phyloP scores from a whole-genome alignment of 2,888 invertebrate genomes.

The Dryococelus australis region DNA sequence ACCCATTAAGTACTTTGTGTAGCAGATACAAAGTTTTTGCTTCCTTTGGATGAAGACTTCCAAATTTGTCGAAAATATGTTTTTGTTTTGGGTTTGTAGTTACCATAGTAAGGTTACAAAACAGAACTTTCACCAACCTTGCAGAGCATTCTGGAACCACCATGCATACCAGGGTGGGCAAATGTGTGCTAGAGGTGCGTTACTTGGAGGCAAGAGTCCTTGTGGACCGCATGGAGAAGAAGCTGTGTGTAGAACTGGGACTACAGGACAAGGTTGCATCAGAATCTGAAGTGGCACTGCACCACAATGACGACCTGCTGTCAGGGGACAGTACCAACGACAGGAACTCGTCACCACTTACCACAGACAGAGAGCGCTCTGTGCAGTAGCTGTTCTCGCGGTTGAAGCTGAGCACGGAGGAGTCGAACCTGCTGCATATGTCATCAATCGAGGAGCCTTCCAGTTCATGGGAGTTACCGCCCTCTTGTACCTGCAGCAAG shows the following conservation, averaged over 20 bases:
- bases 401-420: background rate
- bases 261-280: background rate
- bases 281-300: background rate
- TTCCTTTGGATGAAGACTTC: too few species aligned
- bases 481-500: background rate
- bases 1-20: too few species aligned
- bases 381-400: background rate
- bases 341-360: background rate
- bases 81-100: too few species aligned
- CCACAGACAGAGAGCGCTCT: background rate
- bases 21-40: too few species aligned
- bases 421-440: background rate
- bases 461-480: background rate
- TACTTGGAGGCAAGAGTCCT: background rate
- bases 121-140: too few species aligned
- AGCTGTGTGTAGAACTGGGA: background rate
- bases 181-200: too few species aligned
- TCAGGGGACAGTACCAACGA: background rate
- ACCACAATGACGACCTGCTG: background rate
- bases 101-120: too few species aligned
- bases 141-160: too few species aligned
- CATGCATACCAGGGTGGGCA: too few species aligned
- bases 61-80: too few species aligned
- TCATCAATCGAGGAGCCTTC: constrained; percentile 1
- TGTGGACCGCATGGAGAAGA: background rate